Conservation (phyloP, 2,113 vertebrate genomes). For the Sclerurus mexicanus region DNA sequence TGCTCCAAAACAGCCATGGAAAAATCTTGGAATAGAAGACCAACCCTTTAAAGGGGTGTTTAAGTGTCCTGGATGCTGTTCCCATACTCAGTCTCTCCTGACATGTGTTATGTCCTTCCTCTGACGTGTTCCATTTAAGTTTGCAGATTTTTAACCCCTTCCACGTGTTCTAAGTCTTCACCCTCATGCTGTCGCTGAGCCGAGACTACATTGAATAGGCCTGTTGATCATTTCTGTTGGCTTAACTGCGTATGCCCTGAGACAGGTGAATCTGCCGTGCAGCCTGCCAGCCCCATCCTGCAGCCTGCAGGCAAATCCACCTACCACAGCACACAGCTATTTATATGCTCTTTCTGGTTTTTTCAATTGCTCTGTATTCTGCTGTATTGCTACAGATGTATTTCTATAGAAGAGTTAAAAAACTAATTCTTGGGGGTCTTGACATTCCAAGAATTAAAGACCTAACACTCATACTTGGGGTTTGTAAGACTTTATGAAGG, state of each 20-base stretch:
- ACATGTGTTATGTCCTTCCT: neutral
- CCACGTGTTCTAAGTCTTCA: conserved; percentile 75
- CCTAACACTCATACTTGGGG: neutral
- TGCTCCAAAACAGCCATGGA: neutral
- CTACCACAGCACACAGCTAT: neutral
- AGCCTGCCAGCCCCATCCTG: neutral
- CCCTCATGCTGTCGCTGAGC: conserved; percentile 65
- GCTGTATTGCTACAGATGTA: neutral
- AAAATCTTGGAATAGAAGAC: neutral
- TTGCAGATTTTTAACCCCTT: conserved; percentile 76
- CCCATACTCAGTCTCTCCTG: neutral
- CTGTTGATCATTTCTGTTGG: conserved; percentile 64
- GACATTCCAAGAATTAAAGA: neutral
- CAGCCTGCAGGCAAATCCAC: neutral
- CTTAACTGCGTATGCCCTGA: conserved; percentile 64
- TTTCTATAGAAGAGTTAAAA: neutral
- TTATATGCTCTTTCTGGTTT: neutral
- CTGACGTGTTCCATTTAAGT: neutral
- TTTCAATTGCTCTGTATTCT: neutral
- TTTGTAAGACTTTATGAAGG: neutral
- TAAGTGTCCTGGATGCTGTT: neutral
- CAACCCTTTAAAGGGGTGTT: neutral
- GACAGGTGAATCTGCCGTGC: conserved; percentile 45
- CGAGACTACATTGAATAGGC: conserved; percentile 70
- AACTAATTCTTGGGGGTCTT: neutral